Base-by-base conservation (phyloP, 2,113 vertebrate species). In the Neoarius graeffei region DNA sequence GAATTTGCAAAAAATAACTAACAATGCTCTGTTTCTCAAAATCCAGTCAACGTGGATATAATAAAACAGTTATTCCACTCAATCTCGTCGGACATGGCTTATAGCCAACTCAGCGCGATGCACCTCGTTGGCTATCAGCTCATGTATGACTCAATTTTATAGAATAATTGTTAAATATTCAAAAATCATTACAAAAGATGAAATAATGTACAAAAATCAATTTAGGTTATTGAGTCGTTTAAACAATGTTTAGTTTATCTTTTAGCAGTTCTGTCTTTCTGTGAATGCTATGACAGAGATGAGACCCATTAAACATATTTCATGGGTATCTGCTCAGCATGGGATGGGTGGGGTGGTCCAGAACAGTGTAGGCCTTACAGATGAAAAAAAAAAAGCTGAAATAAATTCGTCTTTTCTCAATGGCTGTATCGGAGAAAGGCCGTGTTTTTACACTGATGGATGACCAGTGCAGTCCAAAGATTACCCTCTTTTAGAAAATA, bases 401-500 rank as follows among this genome's bases (percentile, higher is more conserved):
- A 81, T 59, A 11, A 59, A 59, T 59, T 20, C 8, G 2, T 8
- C 79, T 30, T 10, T 59, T 59, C 48, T 54, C 48, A 50, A 52
- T 35, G 64, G 52, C 83, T 56, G 15, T 27, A 23, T 67, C 9
- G 54, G 48, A 30, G 19, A 57, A n/a, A 25, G 50, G n/a, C 15
- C 25, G 15, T 13, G 9, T 25, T 23, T 71, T 57, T 73, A 57
- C 54, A 42, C 17, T 57, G 17, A 85, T 71, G 8, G 50, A 84
- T 14, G 52, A 23, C 52, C 83, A 59, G 52, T 3, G 1, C 52
- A 42, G 83, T 27, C 52, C 15, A 25, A 0, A 56, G 14, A 71
- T 84, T 57, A 42, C n/a, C 17, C 23, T 84, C 25, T 84, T 69
- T 84, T 69, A 69, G n/a, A 67, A 67, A 84, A 27, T 67, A 69